These are phyloP conservation scores for Agrochola lychnidis DNA, from an alignment of 2,888 invertebrate species.

Conservation along the genomic window DNA sequence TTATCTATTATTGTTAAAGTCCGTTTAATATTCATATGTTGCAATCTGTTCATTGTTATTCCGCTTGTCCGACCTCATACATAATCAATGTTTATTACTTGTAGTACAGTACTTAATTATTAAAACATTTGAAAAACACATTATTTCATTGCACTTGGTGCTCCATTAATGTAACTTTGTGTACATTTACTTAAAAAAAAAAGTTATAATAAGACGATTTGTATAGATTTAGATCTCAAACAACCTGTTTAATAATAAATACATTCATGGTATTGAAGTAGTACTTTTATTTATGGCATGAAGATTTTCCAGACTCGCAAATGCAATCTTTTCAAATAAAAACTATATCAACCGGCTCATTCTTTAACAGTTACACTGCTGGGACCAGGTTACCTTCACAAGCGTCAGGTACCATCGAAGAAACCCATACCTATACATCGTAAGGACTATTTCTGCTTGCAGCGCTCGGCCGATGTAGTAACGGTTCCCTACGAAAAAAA, in stretches of 20 bases:
- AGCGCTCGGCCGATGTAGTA: no score
- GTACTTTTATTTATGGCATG: constrained; percentile 24
- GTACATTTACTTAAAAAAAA: not conserved
- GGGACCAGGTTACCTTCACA: not conserved
- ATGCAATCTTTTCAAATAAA: not conserved
- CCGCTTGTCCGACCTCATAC: not conserved
- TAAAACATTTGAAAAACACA: not conserved
- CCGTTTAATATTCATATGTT: not conserved
- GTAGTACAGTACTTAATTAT: not conserved
- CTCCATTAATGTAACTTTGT: not conserved
- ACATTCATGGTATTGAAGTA: constrained; percentile 20
- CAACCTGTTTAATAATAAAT: constrained; percentile 34
- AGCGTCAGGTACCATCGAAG: no score
- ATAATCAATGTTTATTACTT: not conserved
- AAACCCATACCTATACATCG: no score
- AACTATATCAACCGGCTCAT: not conserved
- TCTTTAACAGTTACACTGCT: not conserved
- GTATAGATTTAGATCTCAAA: constrained; percentile 34
- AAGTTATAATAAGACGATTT: constrained; percentile 13
- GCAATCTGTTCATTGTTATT: not conserved
- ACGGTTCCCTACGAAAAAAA: no score
- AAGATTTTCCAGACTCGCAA: not conserved
- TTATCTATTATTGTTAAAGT: not conserved
- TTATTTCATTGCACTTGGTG: not conserved
- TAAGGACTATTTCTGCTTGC: no score